Conservation (phyloP, 1,140 invertebrate genomes). For the Brachionus angularis region DNA sequence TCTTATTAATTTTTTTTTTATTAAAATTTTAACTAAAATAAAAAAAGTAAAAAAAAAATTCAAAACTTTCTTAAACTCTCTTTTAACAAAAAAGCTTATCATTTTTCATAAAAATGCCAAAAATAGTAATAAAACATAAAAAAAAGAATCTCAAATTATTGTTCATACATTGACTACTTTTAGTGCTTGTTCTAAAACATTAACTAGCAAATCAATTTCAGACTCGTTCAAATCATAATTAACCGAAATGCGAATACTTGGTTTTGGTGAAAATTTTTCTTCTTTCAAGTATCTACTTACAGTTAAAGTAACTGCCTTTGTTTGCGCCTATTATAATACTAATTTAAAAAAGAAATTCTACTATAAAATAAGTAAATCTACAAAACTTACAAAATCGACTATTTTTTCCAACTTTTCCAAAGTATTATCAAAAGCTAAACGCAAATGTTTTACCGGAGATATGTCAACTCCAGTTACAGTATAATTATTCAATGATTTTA, state of each 20-base stretch:
- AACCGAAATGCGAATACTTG: conserved; percentile 31
- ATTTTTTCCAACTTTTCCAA: conserved; percentile 33
- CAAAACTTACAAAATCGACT: conserved; percentile 13
- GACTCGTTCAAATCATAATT: conserved; percentile 23
- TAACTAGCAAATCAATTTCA: conserved; percentile 10
- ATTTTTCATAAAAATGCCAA: no score
- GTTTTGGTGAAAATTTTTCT: conserved; percentile 24
- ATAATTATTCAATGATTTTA: conserved; percentile 46
- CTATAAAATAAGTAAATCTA: no score
- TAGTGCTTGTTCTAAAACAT: conserved; percentile 19
- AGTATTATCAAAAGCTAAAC: conserved; percentile 26
- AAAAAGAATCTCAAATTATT: neutral
- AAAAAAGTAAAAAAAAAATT: no score
- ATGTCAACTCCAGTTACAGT: conserved; percentile 63
- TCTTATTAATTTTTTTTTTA: no score
- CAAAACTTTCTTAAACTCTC: no score
- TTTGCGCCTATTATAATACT: neutral
- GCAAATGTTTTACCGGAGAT: conserved; percentile 75
- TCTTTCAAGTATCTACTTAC: conserved; percentile 41
- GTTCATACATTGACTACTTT: neutral
- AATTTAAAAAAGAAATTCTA: no score
- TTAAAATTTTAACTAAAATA: no score
- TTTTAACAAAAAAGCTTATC: no score
- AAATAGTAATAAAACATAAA: no score
- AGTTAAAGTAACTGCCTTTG: conserved; percentile 20